A percentile compares a stretch with the other conserved stretches of the same genome.
phyloP scores from a whole-genome alignment of 2,888 invertebrate genomes.

The Priocnemis perturbator region DNA sequence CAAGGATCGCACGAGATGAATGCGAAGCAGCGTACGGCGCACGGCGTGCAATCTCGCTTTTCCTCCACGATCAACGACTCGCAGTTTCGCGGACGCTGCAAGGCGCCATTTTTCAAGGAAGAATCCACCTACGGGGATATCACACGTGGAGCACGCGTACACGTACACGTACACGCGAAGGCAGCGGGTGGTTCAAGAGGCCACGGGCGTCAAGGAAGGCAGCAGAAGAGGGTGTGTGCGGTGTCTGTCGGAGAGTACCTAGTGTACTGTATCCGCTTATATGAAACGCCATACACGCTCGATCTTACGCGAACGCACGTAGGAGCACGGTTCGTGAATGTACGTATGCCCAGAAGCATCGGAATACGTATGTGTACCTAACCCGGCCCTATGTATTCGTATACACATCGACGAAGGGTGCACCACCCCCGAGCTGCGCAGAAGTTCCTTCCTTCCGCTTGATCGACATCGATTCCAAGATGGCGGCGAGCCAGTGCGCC shows the following conservation, averaged over 20 bases:
- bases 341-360: not conserved
- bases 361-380: too few species aligned
- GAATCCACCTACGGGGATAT: not conserved
- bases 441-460: constrained; percentile 71
- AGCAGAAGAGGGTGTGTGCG: too few species aligned
- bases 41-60: too few species aligned
- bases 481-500: constrained; percentile 66
- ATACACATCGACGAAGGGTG: constrained; percentile 53
- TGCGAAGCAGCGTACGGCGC: too few species aligned
- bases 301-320: constrained; percentile 11
- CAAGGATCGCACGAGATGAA: too few species aligned
- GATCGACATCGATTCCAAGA: constrained; percentile 73
- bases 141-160: constrained; percentile 8
- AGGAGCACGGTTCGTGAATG: not conserved
- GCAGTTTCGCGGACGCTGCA: not conserved
- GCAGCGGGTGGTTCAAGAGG: not conserved
- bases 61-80: too few species aligned
- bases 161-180: constrained; percentile 15
- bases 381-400: constrained; percentile 18
- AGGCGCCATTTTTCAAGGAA: constrained; percentile 12
- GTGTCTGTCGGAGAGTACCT: constrained; percentile 2
- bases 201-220: too few species aligned
- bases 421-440: constrained; percentile 65
- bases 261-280: constrained; percentile 13
- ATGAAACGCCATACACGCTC: constrained; percentile 17